Evolutionary conservation across 1,140 invertebrate species (phyloP), one percentile per base, ranked within the genome.

Genomic region (Anastrepha obliqua): DNA sequence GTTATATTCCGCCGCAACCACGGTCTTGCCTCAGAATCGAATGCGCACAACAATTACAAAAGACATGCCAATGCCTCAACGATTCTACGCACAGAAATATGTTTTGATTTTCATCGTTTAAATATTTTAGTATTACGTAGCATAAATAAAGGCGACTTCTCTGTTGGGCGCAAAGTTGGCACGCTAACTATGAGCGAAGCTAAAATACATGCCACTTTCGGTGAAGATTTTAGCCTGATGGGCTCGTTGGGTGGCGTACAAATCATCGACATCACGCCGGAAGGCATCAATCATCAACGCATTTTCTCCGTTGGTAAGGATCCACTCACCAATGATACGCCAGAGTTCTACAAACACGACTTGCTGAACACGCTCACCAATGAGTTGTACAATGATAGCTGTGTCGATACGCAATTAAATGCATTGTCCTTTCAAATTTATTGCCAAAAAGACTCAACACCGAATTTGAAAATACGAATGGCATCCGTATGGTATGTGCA

Each of bases 401-500:
- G 39, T 86, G 39, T 91, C 88, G 93, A 94, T 62, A 93, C 94
- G 87, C 88, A 90, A 88, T 90, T 90, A 29, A 91, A 94, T 91
- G 96, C 96, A n/a, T 95, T 97, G 64, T 95, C 94, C 78, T 97
- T 97, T 92, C 94, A 94, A 88, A 94, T 96, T 51, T 92, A 94
- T n/a, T 92, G 95, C 90, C 94, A 91, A 90, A 90, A 95, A 74
- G 90, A 93, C 17, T 93, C 91, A 7, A 88, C 90, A n/a, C 93
- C 95, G 64, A 91, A 91, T 60, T 94, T 97, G 39, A 94, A 94
- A 51, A 94, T 99, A 85, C 95, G 96, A 87, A 96, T 99, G 95
- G 98, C 98, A 0, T 98, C 98, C 60, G 96, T 99, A 59, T 98
- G 97, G 95, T 99, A 99, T 93, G 98, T 97, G 1, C 98, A 99